Percentiles rank a stretch among this genome's conserved stretches.
Conservation (phyloP, 2,797 vertebrate genomes). For the Menidia menidia region DNA sequence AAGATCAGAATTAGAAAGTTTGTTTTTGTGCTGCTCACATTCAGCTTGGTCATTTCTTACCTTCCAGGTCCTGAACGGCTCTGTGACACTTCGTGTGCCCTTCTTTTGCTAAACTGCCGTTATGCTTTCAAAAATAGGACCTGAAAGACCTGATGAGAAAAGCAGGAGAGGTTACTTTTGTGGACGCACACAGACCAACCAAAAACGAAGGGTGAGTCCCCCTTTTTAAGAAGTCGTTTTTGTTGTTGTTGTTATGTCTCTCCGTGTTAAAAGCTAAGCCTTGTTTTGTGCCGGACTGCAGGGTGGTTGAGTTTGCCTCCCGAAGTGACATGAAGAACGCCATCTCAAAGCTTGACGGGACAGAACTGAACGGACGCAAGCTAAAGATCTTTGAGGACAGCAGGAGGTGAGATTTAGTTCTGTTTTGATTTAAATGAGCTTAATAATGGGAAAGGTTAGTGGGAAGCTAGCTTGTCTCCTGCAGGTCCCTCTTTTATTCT, state of each 20-base stretch:
- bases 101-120: slow-evolving; percentile 52
- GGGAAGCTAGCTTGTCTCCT: neutral
- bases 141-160: slow-evolving; percentile 97
- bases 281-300: slow-evolving; percentile 45
- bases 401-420: slow-evolving; percentile 79
- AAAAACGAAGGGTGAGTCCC: slow-evolving; percentile 90
- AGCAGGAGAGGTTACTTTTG: slow-evolving; percentile 94
- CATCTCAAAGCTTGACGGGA: slow-evolving; percentile 91
- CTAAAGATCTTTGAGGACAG: slow-evolving; percentile 92
- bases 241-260: fast-evolving
- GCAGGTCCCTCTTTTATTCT: neutral
- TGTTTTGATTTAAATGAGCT: neutral
- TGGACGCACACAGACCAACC: slow-evolving; percentile 94
- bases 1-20: slow-evolving; percentile 53
- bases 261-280: neutral
- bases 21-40: slow-evolving; percentile 63
- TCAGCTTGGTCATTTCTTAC: slow-evolving; percentile 62
- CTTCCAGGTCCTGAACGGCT: slow-evolving; percentile 70
- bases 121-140: slow-evolving; percentile 86
- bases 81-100: slow-evolving; percentile 24
- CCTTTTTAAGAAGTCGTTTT: fast-evolving
- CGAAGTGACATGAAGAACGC: slow-evolving; percentile 95
- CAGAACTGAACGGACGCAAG: slow-evolving; percentile 92
- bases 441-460: neutral
- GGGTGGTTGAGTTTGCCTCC: slow-evolving; percentile 93